Conservation (phyloP, 2,113 vertebrate species). For the Vicugna pacos region DNA sequence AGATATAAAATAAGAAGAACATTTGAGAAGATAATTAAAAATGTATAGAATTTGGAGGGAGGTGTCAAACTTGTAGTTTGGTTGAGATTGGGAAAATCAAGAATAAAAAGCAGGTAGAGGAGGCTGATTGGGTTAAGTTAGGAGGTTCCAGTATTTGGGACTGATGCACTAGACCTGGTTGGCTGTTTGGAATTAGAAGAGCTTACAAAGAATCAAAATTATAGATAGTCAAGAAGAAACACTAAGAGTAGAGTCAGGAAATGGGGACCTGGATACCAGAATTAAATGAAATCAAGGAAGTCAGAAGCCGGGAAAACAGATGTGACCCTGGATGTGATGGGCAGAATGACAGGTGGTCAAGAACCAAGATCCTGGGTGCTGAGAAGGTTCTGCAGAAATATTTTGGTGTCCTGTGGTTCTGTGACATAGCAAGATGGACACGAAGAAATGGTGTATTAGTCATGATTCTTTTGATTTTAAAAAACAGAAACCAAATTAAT, state of each 20-base stretch:
- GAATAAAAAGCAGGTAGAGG: neutral
- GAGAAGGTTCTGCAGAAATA: neutral
- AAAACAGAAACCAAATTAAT: neutral
- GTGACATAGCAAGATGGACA: neutral
- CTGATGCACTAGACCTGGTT: too few species aligned
- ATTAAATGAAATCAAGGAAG: neutral
- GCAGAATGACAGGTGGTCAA: neutral
- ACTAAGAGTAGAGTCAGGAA: neutral
- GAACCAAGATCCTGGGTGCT: neutral
- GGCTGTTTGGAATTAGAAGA: neutral
- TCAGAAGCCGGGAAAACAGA: neutral
- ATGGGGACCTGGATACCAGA: neutral
- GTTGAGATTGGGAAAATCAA: neutral
- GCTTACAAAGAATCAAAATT: neutral
- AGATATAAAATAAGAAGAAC: neutral
- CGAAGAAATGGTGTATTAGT: neutral
- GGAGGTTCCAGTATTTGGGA: neutral
- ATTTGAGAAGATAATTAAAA: neutral
- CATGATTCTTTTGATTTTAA: neutral
- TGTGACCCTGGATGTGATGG: neutral
- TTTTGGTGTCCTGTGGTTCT: neutral
- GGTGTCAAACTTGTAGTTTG: neutral
- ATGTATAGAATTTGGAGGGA: neutral
- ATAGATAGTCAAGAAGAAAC: neutral
- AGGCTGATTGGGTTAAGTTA: neutral